Evolutionary conservation across 2,888 invertebrate species (phyloP).

Genomic region (Cyclophora punctaria): DNA sequence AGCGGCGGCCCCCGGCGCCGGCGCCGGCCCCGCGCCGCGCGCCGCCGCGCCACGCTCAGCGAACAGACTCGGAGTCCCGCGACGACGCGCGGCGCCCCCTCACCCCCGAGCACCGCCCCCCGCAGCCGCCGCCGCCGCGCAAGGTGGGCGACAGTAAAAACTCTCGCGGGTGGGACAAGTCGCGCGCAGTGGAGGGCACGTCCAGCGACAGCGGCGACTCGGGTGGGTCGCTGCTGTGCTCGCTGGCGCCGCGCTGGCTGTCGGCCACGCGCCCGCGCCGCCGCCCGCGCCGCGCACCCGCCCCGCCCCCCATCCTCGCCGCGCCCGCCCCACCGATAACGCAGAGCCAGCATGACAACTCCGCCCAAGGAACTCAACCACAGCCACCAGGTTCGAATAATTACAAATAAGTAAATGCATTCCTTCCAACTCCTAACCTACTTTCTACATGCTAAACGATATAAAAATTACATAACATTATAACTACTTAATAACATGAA

Average conservation of each 20-base stretch:
- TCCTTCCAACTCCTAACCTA: too few relatives aligned
- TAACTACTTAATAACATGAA: not conserved
- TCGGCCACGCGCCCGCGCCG: conserved; percentile 21
- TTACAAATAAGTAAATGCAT: too few relatives aligned
- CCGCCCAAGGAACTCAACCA: too few relatives aligned
- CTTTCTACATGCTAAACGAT: too few relatives aligned
- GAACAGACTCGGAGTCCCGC: conserved; percentile 5
- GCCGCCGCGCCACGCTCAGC: not conserved
- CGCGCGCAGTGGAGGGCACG: conserved; percentile 21
- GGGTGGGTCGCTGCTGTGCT: conserved; percentile 48
- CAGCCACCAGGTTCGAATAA: too few relatives aligned
- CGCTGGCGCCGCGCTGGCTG: conserved; percentile 57
- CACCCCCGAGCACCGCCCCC: not conserved
- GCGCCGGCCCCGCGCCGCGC: conserved; percentile 3
- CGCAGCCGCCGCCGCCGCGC: not conserved
- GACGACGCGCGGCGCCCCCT: not conserved
- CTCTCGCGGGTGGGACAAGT: too few relatives aligned
- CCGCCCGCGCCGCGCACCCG: conserved; percentile 28
- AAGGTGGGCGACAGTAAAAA: too few relatives aligned
- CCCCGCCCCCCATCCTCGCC: conserved; percentile 17
- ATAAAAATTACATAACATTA: not conserved
- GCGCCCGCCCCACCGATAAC: conserved; percentile 7
- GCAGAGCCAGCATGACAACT: too few relatives aligned
- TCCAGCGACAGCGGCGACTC: conserved; percentile 53
- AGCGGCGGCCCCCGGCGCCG: conserved; percentile 8